Base-by-base conservation (phyloP, 1,140 invertebrate genomes). In the Drosophila paulistorum region DNA sequence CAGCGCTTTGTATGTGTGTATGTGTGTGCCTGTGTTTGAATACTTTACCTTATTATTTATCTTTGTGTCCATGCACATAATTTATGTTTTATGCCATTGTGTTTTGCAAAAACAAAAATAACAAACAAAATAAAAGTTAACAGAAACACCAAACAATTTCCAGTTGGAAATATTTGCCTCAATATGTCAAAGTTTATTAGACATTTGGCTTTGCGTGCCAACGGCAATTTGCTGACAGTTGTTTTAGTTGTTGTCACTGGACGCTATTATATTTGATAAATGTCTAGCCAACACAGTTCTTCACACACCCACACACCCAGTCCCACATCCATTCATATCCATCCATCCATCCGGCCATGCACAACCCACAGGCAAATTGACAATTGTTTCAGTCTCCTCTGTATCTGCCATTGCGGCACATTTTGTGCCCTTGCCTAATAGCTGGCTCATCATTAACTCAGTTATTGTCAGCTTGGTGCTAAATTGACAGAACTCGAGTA, bases 171-270 rank as follows among this genome's bases (percentile, higher is more conserved):
- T 84, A 87, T 84, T 84, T 79, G 77, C 74, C 77, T 69, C 84
- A 89, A 89, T 89, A 89, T 89, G 85, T 89, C 84, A 89, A 89
- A 89, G 73, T 87, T 80, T 89, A 89, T 90, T 89, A 89, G 81
- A 90, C 81, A 89, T 78, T 87, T 84, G 79, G 74, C 85, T 81
- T 89, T 85, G 84, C 84, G 85, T 89, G 85, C 85, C 77, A 74
- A 80, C 74, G 80, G 85, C 84, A 84, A 89, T 89, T 89, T 83
- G 70, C 71, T 81, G 73, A 89, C 84, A 79, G 84, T 85, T 85
- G 83, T 87, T 85, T 71, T 62, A 85, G 70, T 71, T 86, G 71
- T 51, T 70, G 75, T 79, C 76, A 82, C 83, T 85, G 77, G 79
- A 87, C 65, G 85, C 85, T 77, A 89, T 89, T 90, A 89, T 80